Evolutionary conservation across 2,888 invertebrate genomes (phyloP).

Genomic region (Chrysomela aeneicollis): DNA sequence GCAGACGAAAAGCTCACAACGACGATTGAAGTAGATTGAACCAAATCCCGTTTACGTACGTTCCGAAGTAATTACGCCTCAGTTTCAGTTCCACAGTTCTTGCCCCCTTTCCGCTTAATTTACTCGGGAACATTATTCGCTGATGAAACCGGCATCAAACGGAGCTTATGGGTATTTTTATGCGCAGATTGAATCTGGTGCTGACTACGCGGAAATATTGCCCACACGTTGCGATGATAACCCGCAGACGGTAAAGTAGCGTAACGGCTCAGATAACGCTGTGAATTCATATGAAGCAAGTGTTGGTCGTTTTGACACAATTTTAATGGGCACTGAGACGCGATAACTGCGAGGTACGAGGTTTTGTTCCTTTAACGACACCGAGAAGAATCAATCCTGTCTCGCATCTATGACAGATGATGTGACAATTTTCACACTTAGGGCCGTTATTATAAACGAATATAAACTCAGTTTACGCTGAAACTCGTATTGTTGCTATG

Average conservation of each 20-base stretch:
- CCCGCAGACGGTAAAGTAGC: conserved; percentile 32
- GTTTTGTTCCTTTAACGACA: no score
- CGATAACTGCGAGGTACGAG: no score
- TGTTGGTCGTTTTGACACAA: no score
- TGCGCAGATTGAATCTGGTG: conserved; percentile 37
- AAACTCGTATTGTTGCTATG: no score
- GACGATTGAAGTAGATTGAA: not conserved
- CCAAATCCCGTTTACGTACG: conserved; percentile 7
- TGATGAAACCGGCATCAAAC: conserved; percentile 33
- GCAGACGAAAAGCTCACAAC: not conserved
- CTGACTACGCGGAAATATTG: conserved; percentile 37
- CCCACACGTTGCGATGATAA: conserved; percentile 37
- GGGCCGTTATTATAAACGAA: no score
- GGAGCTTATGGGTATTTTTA: conserved; percentile 38
- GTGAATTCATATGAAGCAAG: not conserved
- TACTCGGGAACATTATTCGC: conserved; percentile 36
- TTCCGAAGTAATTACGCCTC: conserved; percentile 23
- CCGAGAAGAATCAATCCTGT: no score
- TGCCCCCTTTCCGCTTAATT: conserved; percentile 25
- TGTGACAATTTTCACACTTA: no score
- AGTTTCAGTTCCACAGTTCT: conserved; percentile 10
- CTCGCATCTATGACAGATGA: no score
- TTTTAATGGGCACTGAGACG: no score
- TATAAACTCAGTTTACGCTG: no score
- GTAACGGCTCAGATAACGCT: conserved; percentile 29